A percentile compares a stretch with the other conserved stretches of the same genome.
Evolutionary conservation across 2,888 invertebrate genomes (phyloP).

Genomic region (Crepidodera aurea): DNA sequence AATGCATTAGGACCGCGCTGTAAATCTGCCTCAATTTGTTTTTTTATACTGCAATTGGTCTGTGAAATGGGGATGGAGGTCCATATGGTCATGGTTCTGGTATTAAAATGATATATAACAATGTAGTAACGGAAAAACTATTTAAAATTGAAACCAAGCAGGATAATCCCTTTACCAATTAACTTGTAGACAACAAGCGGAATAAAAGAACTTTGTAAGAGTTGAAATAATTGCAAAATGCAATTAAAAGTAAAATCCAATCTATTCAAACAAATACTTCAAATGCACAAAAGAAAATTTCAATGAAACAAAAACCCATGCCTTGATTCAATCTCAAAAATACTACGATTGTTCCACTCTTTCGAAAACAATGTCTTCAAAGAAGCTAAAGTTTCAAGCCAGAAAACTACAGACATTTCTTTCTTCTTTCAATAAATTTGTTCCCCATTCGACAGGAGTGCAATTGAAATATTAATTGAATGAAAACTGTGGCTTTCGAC

Average conservation of each 20-base stretch:
- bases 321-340: constrained; percentile 47
- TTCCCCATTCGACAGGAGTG: constrained; percentile 55
- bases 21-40: too few relatives aligned
- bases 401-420: constrained; percentile 55
- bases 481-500: constrained; percentile 60
- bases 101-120: too few relatives aligned
- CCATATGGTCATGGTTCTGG: too few relatives aligned
- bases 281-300: constrained; percentile 37
- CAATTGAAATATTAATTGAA: constrained; percentile 62
- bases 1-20: too few relatives aligned
- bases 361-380: constrained; percentile 55
- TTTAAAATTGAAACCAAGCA: background rate
- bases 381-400: constrained; percentile 51
- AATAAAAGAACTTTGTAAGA: constrained; percentile 13
- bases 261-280: constrained; percentile 17
- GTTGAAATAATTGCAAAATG: constrained; percentile 26
- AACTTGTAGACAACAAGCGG: background rate
- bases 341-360: constrained; percentile 52
- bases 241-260: constrained; percentile 29
- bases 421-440: constrained; percentile 55
- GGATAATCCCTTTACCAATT: background rate
- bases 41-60: too few relatives aligned
- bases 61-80: too few relatives aligned
- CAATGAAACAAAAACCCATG: constrained; percentile 42
- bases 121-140: background rate